A percentile compares a stretch with the other conserved stretches of the same genome.
Evolutionary conservation across 2,888 invertebrate species (phyloP).

Genomic region (Epistrophe grossulariae): DNA sequence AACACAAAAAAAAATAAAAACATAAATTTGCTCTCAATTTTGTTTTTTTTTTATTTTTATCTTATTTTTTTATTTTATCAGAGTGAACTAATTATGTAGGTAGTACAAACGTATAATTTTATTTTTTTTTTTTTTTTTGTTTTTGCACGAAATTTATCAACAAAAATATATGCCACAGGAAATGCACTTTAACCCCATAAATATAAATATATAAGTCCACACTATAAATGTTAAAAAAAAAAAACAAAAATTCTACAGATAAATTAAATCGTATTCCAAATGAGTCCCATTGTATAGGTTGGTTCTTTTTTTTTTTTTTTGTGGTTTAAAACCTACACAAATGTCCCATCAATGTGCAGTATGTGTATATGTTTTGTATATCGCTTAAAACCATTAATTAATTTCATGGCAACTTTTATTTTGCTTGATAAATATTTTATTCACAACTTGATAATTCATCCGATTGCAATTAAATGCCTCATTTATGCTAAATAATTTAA

Average conservation of each 20-base stretch:
- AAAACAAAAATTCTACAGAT: conserved; percentile 1
- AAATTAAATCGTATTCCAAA: conserved; percentile 33
- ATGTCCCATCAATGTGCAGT: neutral
- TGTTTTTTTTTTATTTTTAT: neutral
- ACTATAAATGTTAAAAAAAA: neutral
- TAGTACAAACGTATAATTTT: neutral
- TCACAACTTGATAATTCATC: conserved; percentile 66
- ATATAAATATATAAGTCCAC: conserved; percentile 4
- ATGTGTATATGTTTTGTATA: no score
- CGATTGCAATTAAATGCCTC: conserved; percentile 74
- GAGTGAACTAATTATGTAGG: conserved; percentile 31
- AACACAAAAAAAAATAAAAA: neutral
- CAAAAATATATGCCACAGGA: conserved; percentile 55
- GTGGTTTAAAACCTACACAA: neutral
- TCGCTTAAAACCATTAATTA: conserved; percentile 61
- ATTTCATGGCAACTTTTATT: conserved; percentile 46
- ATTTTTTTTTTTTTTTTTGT: conserved; percentile 35
- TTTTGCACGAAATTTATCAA: neutral
- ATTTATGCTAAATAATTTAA: conserved; percentile 75
- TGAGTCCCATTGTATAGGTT: conserved; percentile 10
- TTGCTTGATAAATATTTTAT: conserved; percentile 57
- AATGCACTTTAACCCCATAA: conserved; percentile 52
- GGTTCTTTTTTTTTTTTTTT: neutral
- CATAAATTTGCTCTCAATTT: neutral
- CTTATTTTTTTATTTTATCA: conserved; percentile 33